These are phyloP conservation scores for Ditylenchus dipsaci DNA, from an alignment of 1,140 invertebrate species.

Conservation along the genomic window DNA sequence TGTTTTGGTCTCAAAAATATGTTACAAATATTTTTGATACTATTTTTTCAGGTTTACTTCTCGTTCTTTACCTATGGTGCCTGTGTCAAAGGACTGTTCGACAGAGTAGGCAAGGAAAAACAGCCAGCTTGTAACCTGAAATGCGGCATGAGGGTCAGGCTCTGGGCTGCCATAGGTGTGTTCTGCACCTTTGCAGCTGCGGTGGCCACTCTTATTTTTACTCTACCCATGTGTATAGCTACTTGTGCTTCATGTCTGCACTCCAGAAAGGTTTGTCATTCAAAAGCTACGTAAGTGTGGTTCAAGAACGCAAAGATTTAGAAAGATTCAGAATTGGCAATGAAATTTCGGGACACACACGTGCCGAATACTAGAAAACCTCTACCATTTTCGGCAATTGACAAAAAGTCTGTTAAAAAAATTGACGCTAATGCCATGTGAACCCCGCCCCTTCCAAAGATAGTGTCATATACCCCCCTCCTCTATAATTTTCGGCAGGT, in stretches of 20 bases:
- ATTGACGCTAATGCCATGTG: too few species aligned
- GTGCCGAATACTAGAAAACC: too few species aligned
- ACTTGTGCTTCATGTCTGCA: slow-evolving; percentile 52
- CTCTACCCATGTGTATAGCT: slow-evolving; percentile 51
- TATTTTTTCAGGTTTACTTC: slow-evolving; percentile 41
- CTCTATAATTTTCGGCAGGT: too few species aligned
- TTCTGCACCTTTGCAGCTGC: slow-evolving; percentile 49
- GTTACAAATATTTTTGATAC: not conserved
- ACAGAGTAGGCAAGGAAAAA: slow-evolving; percentile 34
- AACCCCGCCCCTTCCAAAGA: too few species aligned
- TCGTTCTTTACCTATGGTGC: slow-evolving; percentile 49
- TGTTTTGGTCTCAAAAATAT: not conserved
- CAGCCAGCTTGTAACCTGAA: slow-evolving; percentile 43
- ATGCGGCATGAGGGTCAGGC: slow-evolving; percentile 47
- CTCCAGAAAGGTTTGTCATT: slow-evolving; percentile 48
- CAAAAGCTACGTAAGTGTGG: too few species aligned
- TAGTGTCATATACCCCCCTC: too few species aligned
- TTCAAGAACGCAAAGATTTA: not conserved
- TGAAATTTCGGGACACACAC: not conserved
- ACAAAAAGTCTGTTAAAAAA: not conserved
- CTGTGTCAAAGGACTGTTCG: slow-evolving; percentile 52
- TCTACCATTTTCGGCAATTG: not conserved
- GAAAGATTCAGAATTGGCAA: too few species aligned
- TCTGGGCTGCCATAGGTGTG: slow-evolving; percentile 48
- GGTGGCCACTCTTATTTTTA: slow-evolving; percentile 48